Base-by-base conservation (phyloP, 2,113 vertebrate genomes). In the Xiphophorus hellerii region DNA sequence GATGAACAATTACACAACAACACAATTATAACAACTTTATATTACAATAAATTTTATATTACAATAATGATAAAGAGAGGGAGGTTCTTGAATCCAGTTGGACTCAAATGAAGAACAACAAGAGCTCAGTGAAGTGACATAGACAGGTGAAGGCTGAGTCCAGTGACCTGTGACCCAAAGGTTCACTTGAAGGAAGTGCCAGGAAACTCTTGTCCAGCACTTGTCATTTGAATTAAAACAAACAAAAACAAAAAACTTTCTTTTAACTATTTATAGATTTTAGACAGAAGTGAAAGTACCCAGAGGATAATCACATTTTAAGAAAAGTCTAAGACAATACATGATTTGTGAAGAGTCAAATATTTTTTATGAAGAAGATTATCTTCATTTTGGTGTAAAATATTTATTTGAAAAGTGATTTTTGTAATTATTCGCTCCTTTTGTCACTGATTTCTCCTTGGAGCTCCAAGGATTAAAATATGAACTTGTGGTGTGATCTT, bases 41-140 rank as follows among this genome's bases (percentile, higher is more conserved):
- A 35, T 10, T 10, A 35, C 35, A 35, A 9, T 35, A 35, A 35
- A 11, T 37, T 11, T 37, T 37, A 37, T 11, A 25, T 7, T 20
- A 7, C 20, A 22, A 20, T 54, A 54, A 54, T 22, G 6, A 51
- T 51, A 51, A 51, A 0, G 4, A 8, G 20, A 54, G 25, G 2
- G 22, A 10, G 8, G 5, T 54, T 48, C 44, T 48, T 25, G 2
- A 58, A 58, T n/a, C 51, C 6, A 77, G 48, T 14, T 14, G 22
- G 1, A 48, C 17, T 58, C 4, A 17, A 4, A 71, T 14, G 22
- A n/a, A n/a, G 5, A 33, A 4, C 69, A 83, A 42, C 44, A 37
- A 8, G 33, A 39, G 51, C 39, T 77, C 33, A 58, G 76, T 69
- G 4, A 69, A 82, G 8, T 62, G 74, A 72, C 66, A 58, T 51